Base-by-base conservation (phyloP, 2,113 vertebrate genomes). In the Aptenodytes forsteri region DNA sequence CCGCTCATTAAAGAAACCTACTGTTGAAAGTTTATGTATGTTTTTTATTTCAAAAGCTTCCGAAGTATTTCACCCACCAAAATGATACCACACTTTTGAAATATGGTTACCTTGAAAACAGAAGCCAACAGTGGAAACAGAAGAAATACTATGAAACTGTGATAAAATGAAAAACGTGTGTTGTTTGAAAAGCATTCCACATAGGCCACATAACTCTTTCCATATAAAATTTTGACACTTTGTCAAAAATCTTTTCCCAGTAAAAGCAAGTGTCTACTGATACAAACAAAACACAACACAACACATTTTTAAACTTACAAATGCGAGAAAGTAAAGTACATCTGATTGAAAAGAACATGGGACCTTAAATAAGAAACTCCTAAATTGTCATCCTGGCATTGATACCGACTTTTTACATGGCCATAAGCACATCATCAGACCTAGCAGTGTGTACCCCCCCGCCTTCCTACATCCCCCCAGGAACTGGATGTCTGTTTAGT, bases 31-130 rank as follows among this genome's bases (percentile, higher is more conserved):
- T 73, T 73, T 70, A 66, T 64, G 11, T 32, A 30, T n/a, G 22
- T 36, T 90, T 77, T 83, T 88, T 44, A 69, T 69, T 81, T 90
- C 82, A 26, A 62, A 90, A 85, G 40, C 50, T 91, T 79, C 67
- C 5, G 1, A 78, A 65, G 42, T 58, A 80, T 87, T 92, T 92
- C 80, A 77, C 20, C 47, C 36, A 91, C 44, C 18, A 49, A 65
- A 83, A 89, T 1, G 40, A 54, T 17, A 15, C 14, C 34, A 83
- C 30, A 25, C 21, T 52, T 80, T 16, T 91, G 72, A 95, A 89
- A 83, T 54, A 92, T 10, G 42, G 32, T 65, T 89, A 92, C 64
- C 83, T 87, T 90, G 80, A 89, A 95, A 88, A 77, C 59, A 94
- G 75, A 61, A 83, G 59, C 65, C 5, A 26, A 26, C 79, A 77